Conservation (phyloP, 2,113 vertebrate genomes). For the Conger conger region DNA sequence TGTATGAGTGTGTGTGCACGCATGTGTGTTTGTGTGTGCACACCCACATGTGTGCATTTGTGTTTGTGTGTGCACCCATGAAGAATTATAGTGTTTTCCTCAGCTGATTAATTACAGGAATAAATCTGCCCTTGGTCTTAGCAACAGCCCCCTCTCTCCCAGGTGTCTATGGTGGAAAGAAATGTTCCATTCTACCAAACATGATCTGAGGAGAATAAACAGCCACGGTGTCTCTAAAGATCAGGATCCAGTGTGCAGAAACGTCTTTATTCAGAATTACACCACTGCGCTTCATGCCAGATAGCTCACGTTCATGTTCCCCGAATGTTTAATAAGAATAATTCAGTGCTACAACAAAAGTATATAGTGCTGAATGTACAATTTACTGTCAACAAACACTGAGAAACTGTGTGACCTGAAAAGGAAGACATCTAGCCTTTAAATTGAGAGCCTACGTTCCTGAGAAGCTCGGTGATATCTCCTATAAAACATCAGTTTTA, state of each 20-base stretch:
- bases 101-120: background rate
- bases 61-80: background rate
- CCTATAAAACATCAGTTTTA: background rate
- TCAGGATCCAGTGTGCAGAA: background rate
- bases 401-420: background rate
- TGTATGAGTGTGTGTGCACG: background rate
- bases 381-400: background rate
- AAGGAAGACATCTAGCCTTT: background rate
- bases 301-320: background rate
- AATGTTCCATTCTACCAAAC: background rate
- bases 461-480: background rate
- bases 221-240: background rate
- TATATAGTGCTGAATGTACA: background rate
- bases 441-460: background rate
- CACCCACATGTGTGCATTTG: constrained; percentile 8
- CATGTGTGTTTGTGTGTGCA: constrained; percentile 5
- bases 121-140: constrained; percentile 12
- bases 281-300: background rate
- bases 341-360: background rate
- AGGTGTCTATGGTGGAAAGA: background rate
- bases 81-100: background rate
- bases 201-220: background rate
- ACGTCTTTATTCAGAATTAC: background rate
- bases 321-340: background rate
- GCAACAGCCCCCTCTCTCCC: background rate